phyloP scores from a whole-genome alignment of 2,888 invertebrate species.

The Hirtodrosophila duncani region DNA sequence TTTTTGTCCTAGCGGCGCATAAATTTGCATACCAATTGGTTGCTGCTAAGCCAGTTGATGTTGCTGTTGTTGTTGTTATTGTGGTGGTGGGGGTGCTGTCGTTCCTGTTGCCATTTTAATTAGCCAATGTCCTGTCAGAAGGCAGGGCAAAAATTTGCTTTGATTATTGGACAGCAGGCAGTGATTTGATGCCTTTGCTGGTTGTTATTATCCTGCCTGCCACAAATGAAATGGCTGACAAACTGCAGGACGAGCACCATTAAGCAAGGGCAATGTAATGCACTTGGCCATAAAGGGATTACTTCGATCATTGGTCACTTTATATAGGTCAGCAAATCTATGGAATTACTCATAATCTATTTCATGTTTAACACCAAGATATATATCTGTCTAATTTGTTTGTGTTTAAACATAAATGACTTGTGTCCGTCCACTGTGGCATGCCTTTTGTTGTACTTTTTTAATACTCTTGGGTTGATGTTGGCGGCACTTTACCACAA shows the following conservation, averaged over 20 bases:
- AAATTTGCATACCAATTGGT: conserved; percentile 60
- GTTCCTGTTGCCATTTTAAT: conserved; percentile 69
- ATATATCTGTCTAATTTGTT: too few relatives aligned
- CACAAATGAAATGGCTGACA: neutral
- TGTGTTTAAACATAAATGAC: too few relatives aligned
- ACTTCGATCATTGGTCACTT: too few relatives aligned
- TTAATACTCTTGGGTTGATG: conserved; percentile 34
- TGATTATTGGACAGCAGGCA: conserved; percentile 27
- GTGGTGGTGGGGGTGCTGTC: too few relatives aligned
- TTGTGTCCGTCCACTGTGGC: too few relatives aligned
- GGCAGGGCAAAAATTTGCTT: conserved; percentile 18
- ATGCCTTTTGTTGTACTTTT: conserved; percentile 33
- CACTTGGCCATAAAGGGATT: too few relatives aligned
- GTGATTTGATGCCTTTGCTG: conserved; percentile 8
- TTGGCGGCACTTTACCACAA: conserved; percentile 49
- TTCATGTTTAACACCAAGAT: too few relatives aligned
- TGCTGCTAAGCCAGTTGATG: conserved; percentile 5
- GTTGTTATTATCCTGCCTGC: conserved; percentile 4
- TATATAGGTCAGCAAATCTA: too few relatives aligned
- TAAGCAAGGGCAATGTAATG: too few relatives aligned
- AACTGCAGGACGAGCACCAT: too few relatives aligned
- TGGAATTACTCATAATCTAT: too few relatives aligned
- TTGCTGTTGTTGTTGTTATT: conserved; percentile 25
- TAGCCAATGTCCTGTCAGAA: conserved; percentile 55
- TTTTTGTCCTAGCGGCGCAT: conserved; percentile 48